These are phyloP conservation scores for Furcifer pardalis DNA, from an alignment of 2,797 vertebrate species.

Conservation along the genomic window DNA sequence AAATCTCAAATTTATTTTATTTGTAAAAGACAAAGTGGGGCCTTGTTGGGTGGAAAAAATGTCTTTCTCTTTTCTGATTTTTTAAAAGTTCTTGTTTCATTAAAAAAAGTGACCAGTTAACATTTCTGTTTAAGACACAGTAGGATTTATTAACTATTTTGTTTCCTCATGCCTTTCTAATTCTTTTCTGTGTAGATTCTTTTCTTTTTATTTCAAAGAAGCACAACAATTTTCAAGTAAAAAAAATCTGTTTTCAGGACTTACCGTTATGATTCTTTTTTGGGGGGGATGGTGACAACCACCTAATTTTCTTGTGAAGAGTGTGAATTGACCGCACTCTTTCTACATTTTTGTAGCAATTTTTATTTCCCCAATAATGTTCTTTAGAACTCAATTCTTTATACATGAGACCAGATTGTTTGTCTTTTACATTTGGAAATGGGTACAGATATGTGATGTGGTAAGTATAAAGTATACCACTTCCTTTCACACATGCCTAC, in stretches of 20 bases:
- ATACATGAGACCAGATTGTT: constrained; percentile 8
- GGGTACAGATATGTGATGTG: not conserved
- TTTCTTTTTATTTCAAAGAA: not conserved
- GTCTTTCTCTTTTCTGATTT: not conserved
- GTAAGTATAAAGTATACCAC: constrained; percentile 12
- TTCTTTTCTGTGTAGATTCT: not conserved
- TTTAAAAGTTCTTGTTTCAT: not conserved
- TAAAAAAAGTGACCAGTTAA: not conserved
- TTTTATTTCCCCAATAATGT: constrained; percentile 6
- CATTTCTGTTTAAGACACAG: not conserved
- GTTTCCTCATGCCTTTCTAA: not conserved
- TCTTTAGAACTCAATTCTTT: constrained; percentile 2
- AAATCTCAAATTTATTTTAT: not conserved
- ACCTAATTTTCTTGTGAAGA: constrained; percentile 1
- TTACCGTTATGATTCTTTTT: not conserved
- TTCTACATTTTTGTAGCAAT: not conserved
- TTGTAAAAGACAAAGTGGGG: not conserved
- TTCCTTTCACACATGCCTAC: constrained; percentile 19
- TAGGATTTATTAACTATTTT: not conserved
- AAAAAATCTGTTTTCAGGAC: not conserved
- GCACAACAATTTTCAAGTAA: not conserved
- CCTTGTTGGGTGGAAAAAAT: not conserved
- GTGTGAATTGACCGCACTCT: constrained; percentile 15
- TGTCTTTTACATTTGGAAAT: constrained; percentile 25
- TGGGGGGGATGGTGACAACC: not conserved